Conservation (phyloP, 2,797 vertebrate genomes). For the Leucoraja ocellata region DNA sequence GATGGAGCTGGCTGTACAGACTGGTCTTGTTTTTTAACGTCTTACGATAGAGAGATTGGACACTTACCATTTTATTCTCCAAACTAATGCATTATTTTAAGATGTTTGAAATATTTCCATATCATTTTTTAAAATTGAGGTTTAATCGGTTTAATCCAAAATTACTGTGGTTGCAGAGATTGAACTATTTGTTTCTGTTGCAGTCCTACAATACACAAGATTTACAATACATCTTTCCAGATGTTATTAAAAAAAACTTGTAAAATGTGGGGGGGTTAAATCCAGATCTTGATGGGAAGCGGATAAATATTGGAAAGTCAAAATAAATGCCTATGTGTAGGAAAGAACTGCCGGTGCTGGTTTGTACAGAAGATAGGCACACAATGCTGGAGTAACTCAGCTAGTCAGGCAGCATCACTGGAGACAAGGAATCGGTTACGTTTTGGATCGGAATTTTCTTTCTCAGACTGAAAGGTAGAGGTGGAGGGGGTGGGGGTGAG, state of each 20-base stretch:
- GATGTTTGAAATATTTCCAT: slow-evolving; percentile 6
- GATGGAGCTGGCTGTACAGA: not conserved
- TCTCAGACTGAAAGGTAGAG: too few relatives aligned
- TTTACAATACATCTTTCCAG: slow-evolving; percentile 16
- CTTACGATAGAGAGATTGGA: not conserved
- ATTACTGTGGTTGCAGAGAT: slow-evolving; percentile 20
- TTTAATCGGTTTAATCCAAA: slow-evolving; percentile 7
- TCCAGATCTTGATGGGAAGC: not conserved
- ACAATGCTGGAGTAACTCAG: too few relatives aligned
- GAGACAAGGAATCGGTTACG: too few relatives aligned
- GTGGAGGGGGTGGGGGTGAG: too few relatives aligned
- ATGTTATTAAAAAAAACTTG: not conserved
- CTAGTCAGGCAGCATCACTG: too few relatives aligned
- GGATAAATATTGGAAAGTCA: not conserved
- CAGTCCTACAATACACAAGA: not conserved
- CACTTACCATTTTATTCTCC: not conserved
- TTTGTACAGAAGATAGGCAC: too few relatives aligned
- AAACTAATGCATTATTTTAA: not conserved
- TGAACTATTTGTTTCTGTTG: not conserved
- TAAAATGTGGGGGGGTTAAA: not conserved
- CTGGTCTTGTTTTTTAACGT: not conserved
- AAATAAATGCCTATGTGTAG: not conserved
- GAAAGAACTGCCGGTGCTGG: too few relatives aligned
- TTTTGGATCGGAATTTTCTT: too few relatives aligned
- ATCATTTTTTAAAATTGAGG: not conserved